These are phyloP conservation scores for Megalurothrips usitatus DNA, from an alignment of 2,888 invertebrate species.

Conservation along the genomic window DNA sequence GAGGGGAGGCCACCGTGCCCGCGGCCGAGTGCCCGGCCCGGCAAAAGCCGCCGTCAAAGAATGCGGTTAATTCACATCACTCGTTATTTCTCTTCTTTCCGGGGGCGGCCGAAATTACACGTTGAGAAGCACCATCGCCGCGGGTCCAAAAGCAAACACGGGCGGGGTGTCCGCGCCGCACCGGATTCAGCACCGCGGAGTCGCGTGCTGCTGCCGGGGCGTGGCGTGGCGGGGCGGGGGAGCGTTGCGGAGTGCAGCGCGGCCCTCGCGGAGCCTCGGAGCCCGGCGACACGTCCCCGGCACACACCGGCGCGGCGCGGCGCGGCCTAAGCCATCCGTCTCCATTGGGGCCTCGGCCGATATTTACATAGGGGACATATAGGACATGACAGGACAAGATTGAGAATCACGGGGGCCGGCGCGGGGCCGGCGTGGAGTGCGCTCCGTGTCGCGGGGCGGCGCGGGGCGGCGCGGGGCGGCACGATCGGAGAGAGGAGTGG, in stretches of 20 bases:
- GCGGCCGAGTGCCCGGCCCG: no score
- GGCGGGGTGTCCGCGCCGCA: background rate
- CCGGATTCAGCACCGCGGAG: no score
- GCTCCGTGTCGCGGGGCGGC: no score
- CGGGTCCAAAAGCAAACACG: background rate
- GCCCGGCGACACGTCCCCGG: no score
- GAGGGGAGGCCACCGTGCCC: no score
- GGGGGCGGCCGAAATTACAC: background rate
- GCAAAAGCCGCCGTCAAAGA: background rate
- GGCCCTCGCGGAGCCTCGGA: no score
- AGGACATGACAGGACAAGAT: constrained; percentile 1
- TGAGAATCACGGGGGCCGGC: background rate
- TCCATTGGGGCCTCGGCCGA: background rate
- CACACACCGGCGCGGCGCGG: no score
- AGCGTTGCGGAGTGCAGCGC: no score
- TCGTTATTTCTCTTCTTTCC: background rate
- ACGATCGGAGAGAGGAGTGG: background rate
- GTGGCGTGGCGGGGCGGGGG: no score
- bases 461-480: no score
- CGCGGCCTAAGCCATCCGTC: background rate
- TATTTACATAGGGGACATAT: background rate
- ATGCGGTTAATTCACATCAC: background rate
- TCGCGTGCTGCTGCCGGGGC: no score
- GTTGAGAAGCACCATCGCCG: background rate
- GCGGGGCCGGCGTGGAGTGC: no score